Conservation (phyloP, 2,797 vertebrate species). For the Malurus splendens region DNA sequence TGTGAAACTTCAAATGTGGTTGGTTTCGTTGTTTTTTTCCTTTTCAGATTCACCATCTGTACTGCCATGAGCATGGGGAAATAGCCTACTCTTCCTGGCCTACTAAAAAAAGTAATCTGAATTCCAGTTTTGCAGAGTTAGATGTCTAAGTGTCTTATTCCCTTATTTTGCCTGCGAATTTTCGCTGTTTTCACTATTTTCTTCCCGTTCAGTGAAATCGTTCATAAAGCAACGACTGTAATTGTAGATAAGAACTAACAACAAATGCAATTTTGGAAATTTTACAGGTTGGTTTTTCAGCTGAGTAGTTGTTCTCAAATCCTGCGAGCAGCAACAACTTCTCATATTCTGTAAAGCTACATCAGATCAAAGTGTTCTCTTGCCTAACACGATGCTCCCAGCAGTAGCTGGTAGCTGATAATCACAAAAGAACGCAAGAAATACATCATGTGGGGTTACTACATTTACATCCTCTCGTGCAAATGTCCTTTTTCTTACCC, state of each 20-base stretch:
- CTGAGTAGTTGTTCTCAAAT: not conserved
- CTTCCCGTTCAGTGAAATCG: not conserved
- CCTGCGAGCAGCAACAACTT: not conserved
- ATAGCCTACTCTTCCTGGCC: not conserved
- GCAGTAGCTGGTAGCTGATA: not conserved
- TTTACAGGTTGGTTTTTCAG: not conserved
- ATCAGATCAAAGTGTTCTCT: not conserved
- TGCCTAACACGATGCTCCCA: not conserved
- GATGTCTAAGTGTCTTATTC: not conserved
- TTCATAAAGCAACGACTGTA: not conserved
- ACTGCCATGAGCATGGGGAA: not conserved
- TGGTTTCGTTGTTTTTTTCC: not conserved
- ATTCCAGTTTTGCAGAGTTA: not conserved
- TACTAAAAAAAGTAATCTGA: not conserved
- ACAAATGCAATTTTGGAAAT: not conserved
- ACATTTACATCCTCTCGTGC: not conserved
- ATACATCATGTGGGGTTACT: not conserved
- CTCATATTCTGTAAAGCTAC: not conserved
- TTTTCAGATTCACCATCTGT: not conserved
- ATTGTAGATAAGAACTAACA: not conserved
- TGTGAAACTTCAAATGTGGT: fast-evolving
- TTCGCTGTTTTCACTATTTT: not conserved
- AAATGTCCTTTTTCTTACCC: not conserved
- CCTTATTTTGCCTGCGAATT: not conserved
- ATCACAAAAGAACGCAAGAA: not conserved